Conservation (phyloP, 2,888 invertebrate genomes). For the Apotomis turbidana region DNA sequence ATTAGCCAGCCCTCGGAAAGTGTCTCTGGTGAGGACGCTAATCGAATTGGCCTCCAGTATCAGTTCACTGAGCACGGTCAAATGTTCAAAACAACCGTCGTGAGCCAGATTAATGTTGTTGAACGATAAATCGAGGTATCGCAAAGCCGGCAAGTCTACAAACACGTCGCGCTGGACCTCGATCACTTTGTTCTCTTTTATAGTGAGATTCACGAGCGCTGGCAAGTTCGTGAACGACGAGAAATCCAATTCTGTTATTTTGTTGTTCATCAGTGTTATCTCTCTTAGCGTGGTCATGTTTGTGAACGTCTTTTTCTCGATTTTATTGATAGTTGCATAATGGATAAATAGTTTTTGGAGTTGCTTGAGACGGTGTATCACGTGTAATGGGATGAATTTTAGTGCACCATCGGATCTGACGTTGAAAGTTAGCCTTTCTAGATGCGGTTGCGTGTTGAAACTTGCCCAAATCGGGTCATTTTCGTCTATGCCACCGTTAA, state of each 20-base stretch:
- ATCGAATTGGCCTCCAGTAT: slow-evolving; percentile 91
- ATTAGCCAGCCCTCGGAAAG: slow-evolving; percentile 89
- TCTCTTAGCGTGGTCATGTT: slow-evolving; percentile 88
- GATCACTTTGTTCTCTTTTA: slow-evolving; percentile 90
- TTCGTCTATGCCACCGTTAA: slow-evolving; percentile 86
- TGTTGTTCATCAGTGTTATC: slow-evolving; percentile 88
- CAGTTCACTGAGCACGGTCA: slow-evolving; percentile 89
- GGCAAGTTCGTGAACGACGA: slow-evolving; percentile 90
- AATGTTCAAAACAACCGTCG: slow-evolving; percentile 91
- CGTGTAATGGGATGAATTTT: slow-evolving; percentile 88
- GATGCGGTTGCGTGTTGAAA: slow-evolving; percentile 87
- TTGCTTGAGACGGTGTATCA: slow-evolving; percentile 86
- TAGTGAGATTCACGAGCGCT: slow-evolving; percentile 87
- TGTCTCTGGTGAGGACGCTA: slow-evolving; percentile 89
- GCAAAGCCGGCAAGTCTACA: slow-evolving; percentile 88
- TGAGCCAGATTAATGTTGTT: slow-evolving; percentile 94
- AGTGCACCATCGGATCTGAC: slow-evolving; percentile 87
- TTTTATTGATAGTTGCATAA: slow-evolving; percentile 88
- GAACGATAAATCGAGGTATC: slow-evolving; percentile 91
- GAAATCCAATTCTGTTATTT: slow-evolving; percentile 87
- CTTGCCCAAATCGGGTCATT: slow-evolving; percentile 89
- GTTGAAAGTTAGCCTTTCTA: slow-evolving; percentile 88
- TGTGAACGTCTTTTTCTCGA: slow-evolving; percentile 89
- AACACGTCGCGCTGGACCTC: slow-evolving; percentile 91
- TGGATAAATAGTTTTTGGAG: slow-evolving; percentile 88